Evolutionary conservation across 1,140 invertebrate species (phyloP), one percentile per base, ranked within the genome.

Genomic region (Ips nitidus): DNA sequence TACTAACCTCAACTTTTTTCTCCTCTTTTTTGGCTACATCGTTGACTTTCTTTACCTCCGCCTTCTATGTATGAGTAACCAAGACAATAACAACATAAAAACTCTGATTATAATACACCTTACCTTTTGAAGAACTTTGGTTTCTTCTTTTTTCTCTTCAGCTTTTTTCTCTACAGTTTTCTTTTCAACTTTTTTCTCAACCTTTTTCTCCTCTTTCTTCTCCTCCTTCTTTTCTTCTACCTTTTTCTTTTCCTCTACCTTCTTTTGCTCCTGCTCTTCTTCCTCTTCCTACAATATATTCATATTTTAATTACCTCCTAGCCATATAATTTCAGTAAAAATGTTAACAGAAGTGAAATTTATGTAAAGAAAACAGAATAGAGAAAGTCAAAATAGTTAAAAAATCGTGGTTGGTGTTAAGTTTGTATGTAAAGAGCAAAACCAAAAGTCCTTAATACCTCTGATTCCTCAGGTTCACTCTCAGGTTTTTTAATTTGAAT

Each of bases 81-180:
- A 47, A 61, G 57, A 63, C 42, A 22, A 22, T 22, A 22, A 22
- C 22, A 22, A 36, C 37, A n/a, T 36, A 55, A 2, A 55, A 37
- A 55, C 7, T 59, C 66, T 39, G 64, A 74, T 53, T 45, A 68
- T 52, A 67, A 56, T 22, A 22, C 60, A 69, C 52, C 37, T 67
- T 68, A 74, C 70, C 64, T 70, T 69, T 73, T 81, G 80, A 4
- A 70, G 39, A 41, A 79, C 76, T 64, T 82, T 77, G 52, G 80
- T 82, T 72, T 85, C 82, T 69, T 83, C 83, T 59, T 81, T 82
- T 73, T 81, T 79, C 75, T 82, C 79, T 75, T 82, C 80, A 77
- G 71, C 70, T 70, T 78, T 78, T 65, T 77, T 76, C 52, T 79
- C 55, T 72, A 72, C 66, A 71, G 81, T 82, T 73, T 81, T 79